Evolutionary conservation across 1,140 invertebrate genomes (phyloP), one percentile per base, ranked within the genome.

Genomic region (Cydia splendana): DNA sequence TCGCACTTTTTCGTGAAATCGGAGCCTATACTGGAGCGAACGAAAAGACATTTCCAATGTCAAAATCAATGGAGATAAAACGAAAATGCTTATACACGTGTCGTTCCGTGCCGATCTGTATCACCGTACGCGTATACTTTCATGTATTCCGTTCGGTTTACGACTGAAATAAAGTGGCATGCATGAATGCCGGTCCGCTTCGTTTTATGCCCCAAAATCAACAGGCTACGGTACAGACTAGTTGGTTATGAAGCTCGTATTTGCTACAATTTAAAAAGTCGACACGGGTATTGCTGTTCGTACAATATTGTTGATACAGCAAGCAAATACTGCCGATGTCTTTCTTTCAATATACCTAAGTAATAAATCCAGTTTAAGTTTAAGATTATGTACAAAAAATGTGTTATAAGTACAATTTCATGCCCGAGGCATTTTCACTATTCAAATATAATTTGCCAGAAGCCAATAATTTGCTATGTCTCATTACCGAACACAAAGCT

Each of bases 151-250:
- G 51, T 24, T 24, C 57, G 20, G 57, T 62, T 62, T 62, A 62
- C 57, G 57, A 62, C 20, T n/a, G 57, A n/a, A 24, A 62, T 62
- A 62, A 24, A 62, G 57, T 62, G 12, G 57, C 18, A 10, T 62
- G 57, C 57, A 62, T 62, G 57, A 62, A 62, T 62, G 53, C 53
- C 18, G 7, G 20, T 15, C 45, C 13, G 13, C 18, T 24, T 62
- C 57, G 20, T 62, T 62, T 62, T 62, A 62, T 62, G 20, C 9
- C 20, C n/a, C 57, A 62, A 62, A 62, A 62, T 62, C 57, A 62
- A 62, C 57, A 62, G 57, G 57, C 57, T 62, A 62, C 34, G 48
- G 48, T 42, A 42, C 38, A 42, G 9, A 15, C 48, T 51, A 51
- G 18, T 62, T 5, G 18, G 57, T 62, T 62, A 62, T 24, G 57